Evolutionary conservation across 2,797 vertebrate genomes (phyloP), one percentile per base, ranked within the genome.

Genomic region (Pristis pectinata): DNA sequence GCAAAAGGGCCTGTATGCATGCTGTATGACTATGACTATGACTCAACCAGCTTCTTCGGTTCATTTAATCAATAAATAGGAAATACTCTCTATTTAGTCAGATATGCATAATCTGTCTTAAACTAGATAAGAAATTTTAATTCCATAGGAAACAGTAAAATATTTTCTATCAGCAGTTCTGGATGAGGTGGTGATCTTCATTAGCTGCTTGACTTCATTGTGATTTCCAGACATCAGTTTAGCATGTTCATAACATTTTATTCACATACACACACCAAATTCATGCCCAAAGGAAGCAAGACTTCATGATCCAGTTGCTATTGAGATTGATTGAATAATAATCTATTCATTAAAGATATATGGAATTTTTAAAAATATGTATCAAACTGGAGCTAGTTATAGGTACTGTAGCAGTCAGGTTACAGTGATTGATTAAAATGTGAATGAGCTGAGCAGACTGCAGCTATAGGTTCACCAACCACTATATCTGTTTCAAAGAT

Each of bases 301-400:
- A 87, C 59, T 87, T 83, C 22, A 27, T 27, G 17, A 61, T 59
- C 59, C 11, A 22, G 61, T 41, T 91, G 87, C 2, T 41, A 9
- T 6, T 89, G 56, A 89, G 11, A n/a, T 8, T 37, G 56, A n/a
- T 89, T 37, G 13, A 89, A 61, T 67, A 91, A 22, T n/a, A 89
- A 89, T 64, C n/a, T 0, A 64, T 61, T 91, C 59, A 91, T 91
- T 64, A 91, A 91, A 64, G 91, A 91, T 91, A 61, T 41, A 41
- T 64, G n/a, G n/a, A 7, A 91, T 91, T 89, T 89, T 17, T 22
- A 22, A 37, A 67, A 37, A n/a, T 2, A 24, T 11, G n/a, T 41
- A 24, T 72, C 70, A 24, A 72, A 27, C 1, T 67, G 2, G 59
- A 91, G 41, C 67, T 67, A 91, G 9, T 64, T 91, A 67, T n/a